Evolutionary conservation across 2,888 invertebrate genomes (phyloP).

Genomic region (Ormyrus pomaceus): DNA sequence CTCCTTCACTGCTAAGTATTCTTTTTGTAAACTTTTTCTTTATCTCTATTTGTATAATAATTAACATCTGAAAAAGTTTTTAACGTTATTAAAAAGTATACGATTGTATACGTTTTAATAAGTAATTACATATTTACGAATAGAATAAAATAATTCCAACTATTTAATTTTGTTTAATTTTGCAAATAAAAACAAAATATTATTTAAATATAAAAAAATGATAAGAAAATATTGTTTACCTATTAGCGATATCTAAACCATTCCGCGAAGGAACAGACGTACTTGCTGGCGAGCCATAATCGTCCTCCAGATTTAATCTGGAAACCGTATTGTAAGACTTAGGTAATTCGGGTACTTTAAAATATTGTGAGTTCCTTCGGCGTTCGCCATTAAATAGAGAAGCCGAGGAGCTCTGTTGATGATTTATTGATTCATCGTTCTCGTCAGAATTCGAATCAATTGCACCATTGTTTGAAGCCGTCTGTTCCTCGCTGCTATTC

Average conservation of each 20-base stretch:
- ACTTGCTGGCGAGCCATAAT: background rate
- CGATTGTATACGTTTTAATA: background rate
- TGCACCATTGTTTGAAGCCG: background rate
- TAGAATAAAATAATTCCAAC: background rate
- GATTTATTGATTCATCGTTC: background rate
- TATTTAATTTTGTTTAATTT: background rate
- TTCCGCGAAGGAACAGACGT: background rate
- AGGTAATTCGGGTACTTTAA: conserved; percentile 36
- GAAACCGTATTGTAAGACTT: conserved; percentile 4
- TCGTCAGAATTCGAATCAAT: background rate
- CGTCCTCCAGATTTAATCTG: background rate
- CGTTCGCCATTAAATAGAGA: background rate
- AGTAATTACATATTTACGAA: background rate
- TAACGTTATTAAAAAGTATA: too few species aligned
- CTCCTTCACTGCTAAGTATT: too few species aligned
- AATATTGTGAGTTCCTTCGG: conserved; percentile 22
- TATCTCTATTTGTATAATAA: too few species aligned
- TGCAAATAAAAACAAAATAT: background rate
- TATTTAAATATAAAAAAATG: background rate
- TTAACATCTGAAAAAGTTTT: too few species aligned
- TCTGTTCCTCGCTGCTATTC: background rate
- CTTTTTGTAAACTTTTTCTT: too few species aligned
- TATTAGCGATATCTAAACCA: background rate
- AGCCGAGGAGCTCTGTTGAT: background rate
- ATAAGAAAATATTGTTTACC: conserved; percentile 1